Evolutionary conservation across 2,888 invertebrate species (phyloP).

Genomic region (Sylvicola fuscatus): DNA sequence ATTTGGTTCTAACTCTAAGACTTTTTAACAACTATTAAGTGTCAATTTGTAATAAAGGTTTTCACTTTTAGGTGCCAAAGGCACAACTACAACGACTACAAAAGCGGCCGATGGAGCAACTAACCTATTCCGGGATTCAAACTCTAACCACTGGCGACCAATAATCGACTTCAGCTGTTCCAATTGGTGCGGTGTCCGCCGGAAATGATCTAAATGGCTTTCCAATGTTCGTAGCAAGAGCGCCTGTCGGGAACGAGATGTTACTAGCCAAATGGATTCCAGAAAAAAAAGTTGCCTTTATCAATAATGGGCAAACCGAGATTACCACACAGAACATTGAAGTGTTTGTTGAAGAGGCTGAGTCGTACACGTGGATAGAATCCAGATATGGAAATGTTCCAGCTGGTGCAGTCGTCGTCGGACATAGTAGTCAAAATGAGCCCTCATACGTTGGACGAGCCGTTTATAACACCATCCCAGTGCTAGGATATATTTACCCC

Average conservation of each 20-base stretch:
- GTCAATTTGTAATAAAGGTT: no score
- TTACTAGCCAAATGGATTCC: constrained; percentile 16
- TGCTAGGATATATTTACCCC: constrained; percentile 28
- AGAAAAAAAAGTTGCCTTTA: background rate
- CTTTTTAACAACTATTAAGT: no score
- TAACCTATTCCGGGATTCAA: no score
- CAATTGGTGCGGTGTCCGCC: constrained; percentile 6
- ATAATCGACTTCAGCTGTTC: constrained; percentile 21
- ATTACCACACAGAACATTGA: constrained; percentile 19
- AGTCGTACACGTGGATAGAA: constrained; percentile 12
- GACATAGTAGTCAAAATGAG: constrained; percentile 1
- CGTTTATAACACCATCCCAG: constrained; percentile 26
- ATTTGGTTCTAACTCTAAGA: no score
- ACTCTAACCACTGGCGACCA: no score
- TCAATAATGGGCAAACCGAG: background rate
- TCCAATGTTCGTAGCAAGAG: constrained; percentile 10
- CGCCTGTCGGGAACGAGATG: constrained; percentile 28
- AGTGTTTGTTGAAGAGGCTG: constrained; percentile 15
- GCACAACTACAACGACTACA: no score
- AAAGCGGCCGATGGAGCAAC: no score
- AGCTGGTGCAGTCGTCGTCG: constrained; percentile 8
- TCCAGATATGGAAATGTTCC: constrained; percentile 12
- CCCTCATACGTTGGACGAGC: constrained; percentile 15
- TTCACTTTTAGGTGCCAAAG: no score
- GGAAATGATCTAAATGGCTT: constrained; percentile 8